Evolutionary conservation across 2,113 vertebrate genomes (phyloP).

Genomic region (Anthoscopus minutus): DNA sequence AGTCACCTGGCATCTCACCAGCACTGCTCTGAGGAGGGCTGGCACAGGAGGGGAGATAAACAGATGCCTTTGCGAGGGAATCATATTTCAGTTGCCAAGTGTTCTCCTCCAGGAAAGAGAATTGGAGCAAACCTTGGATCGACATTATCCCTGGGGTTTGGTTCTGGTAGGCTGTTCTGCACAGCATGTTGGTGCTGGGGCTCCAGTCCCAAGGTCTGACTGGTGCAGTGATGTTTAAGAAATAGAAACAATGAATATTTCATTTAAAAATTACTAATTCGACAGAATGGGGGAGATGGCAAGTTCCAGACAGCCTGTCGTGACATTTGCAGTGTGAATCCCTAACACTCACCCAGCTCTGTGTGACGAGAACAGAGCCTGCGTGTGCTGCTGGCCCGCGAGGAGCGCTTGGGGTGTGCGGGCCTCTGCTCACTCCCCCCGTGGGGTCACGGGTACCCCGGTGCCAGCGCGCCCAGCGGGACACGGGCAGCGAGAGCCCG

Average conservation of each 20-base stretch:
- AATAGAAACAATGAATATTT: conserved; percentile 40
- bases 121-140: neutral
- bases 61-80: neutral
- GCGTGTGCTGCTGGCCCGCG: neutral
- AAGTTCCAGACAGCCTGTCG: neutral
- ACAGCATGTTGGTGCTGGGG: no score
- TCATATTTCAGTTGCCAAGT: neutral
- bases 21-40: neutral
- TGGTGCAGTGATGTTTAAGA: neutral
- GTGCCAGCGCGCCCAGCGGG: fast-evolving
- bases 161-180: neutral
- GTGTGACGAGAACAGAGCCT: neutral
- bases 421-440: neutral
- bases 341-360: neutral
- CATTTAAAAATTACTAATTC: conserved; percentile 31
- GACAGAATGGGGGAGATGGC: neutral
- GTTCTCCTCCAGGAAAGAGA: neutral
- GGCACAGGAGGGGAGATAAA: neutral
- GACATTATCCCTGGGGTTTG: neutral
- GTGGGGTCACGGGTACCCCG: neutral
- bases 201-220: neutral
- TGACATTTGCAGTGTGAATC: neutral
- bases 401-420: neutral
- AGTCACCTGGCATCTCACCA: neutral
- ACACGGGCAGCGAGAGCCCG: fast-evolving